Conservation (phyloP, 2,797 vertebrate species). For the Triplophysa yarkandensis region DNA sequence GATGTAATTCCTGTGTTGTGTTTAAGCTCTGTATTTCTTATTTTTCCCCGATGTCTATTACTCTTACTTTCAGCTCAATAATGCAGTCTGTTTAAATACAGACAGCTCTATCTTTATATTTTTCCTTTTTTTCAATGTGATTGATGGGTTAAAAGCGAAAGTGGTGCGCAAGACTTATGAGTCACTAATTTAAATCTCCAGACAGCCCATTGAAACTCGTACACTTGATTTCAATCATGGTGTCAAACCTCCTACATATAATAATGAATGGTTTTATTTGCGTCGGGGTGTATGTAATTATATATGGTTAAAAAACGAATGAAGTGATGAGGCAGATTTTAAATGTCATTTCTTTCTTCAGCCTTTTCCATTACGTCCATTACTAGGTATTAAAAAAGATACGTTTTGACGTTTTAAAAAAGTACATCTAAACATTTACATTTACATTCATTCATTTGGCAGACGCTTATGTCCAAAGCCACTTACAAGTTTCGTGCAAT, state of each 20-base stretch:
- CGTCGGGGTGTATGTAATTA: not conserved
- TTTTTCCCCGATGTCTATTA: too few species aligned
- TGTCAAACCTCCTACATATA: slow-evolving; percentile 18
- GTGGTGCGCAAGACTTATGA: slow-evolving; percentile 21
- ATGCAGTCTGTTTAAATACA: slow-evolving; percentile 1
- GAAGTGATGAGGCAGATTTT: not conserved
- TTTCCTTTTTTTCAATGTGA: slow-evolving; percentile 1
- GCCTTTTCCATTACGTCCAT: slow-evolving; percentile 15
- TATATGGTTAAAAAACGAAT: not conserved
- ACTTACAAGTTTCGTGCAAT: too few species aligned
- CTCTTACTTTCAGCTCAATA: not conserved
- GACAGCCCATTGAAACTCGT: slow-evolving; percentile 13
- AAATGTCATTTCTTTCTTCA: slow-evolving; percentile 7
- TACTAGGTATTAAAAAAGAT: not conserved
- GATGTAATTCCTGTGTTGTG: not conserved
- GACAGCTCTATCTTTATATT: not conserved
- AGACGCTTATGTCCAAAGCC: too few species aligned
- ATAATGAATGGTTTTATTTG: slow-evolving; percentile 8
- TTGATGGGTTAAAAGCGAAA: slow-evolving; percentile 12
- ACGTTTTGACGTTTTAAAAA: slow-evolving; percentile 3
- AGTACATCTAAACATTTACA: not conserved
- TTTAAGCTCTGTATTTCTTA: too few species aligned
- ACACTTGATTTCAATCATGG: slow-evolving; percentile 27
- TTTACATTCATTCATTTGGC: too few species aligned
- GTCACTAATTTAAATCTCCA: slow-evolving; percentile 42